These are phyloP conservation scores for Gyps fulvus DNA, from an alignment of 2,113 vertebrate species.

Conservation along the genomic window DNA sequence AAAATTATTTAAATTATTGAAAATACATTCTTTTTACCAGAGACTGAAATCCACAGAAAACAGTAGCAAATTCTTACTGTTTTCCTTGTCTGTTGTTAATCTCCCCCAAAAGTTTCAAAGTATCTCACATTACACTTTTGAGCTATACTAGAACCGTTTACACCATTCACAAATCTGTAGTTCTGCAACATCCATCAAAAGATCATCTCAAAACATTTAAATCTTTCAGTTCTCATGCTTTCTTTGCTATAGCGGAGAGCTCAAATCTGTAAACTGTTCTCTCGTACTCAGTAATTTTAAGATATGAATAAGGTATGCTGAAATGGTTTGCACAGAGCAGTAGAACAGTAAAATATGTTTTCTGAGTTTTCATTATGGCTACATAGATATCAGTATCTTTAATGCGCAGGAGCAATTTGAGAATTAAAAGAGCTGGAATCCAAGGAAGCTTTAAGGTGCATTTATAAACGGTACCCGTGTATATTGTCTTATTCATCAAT, in stretches of 20 bases:
- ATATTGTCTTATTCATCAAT: accelerated
- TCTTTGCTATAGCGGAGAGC: background rate
- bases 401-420: background rate
- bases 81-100: background rate
- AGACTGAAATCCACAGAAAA: background rate
- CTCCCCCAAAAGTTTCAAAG: background rate
- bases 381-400: background rate
- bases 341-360: background rate
- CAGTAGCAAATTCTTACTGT: background rate
- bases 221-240: background rate
- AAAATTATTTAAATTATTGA: background rate
- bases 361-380: background rate
- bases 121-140: background rate
- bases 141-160: background rate
- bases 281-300: background rate
- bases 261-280: background rate
- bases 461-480: background rate
- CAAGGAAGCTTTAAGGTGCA: background rate
- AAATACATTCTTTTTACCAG: background rate
- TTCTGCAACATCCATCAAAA: background rate
- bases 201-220: background rate
- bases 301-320: background rate
- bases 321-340: background rate
- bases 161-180: background rate
- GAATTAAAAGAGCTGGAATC: background rate